Percentiles rank a stretch among this genome's conserved stretches.
Evolutionary conservation across 1,140 invertebrate species (phyloP).

Genomic region (Delia radicum): DNA sequence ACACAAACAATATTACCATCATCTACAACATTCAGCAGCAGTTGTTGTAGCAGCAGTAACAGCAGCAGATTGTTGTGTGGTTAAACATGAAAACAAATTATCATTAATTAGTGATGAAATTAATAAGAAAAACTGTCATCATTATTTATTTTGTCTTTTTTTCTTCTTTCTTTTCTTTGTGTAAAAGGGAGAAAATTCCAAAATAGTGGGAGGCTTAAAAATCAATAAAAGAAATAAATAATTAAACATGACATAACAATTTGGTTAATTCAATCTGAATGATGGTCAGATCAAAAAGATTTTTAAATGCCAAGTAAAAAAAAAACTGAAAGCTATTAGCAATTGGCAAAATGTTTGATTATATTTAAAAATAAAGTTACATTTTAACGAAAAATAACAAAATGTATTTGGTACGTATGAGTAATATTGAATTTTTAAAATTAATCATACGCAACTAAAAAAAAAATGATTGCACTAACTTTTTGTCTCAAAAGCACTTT

Average conservation of each 20-base stretch:
- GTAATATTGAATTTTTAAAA: too few species aligned
- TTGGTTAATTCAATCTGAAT: too few species aligned
- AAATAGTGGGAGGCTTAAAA: background rate
- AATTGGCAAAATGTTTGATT: too few species aligned
- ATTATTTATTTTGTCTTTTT: background rate
- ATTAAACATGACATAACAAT: background rate
- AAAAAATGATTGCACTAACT: too few species aligned
- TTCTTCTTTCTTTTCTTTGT: background rate
- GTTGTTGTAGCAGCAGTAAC: background rate
- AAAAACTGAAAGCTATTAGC: too few species aligned
- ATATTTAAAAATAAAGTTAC: too few species aligned
- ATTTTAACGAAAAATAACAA: too few species aligned
- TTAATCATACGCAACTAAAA: too few species aligned
- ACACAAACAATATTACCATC: background rate
- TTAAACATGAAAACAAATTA: conserved; percentile 12
- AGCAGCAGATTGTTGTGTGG: conserved; percentile 4
- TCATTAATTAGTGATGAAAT: conserved; percentile 21
- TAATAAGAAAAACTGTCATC: conserved; percentile 22
- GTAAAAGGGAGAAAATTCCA: background rate
- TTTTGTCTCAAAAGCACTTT: too few species aligned
- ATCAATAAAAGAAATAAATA: background rate
- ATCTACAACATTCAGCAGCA: background rate
- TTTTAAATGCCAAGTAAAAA: too few species aligned
- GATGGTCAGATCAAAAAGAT: too few species aligned
- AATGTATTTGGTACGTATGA: too few species aligned